These are phyloP conservation scores for Semaprochilodus insignis DNA, from an alignment of 2,797 vertebrate genomes.

Conservation along the genomic window DNA sequence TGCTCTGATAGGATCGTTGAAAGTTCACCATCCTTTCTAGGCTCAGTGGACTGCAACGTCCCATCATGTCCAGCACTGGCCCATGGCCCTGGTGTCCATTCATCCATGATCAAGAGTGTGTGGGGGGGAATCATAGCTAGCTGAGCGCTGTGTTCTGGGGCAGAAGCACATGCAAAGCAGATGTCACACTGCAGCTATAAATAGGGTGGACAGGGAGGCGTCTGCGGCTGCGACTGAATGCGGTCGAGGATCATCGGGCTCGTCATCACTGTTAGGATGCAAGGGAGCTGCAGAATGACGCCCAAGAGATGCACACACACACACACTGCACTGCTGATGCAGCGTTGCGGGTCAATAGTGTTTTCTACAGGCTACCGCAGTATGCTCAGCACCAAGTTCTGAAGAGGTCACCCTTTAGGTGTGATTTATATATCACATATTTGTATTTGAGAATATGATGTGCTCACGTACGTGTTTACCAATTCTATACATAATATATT, in stretches of 20 bases:
- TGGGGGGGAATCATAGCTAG: background rate
- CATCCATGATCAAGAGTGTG: constrained; percentile 12
- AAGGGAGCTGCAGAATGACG: constrained; percentile 1
- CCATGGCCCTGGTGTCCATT: background rate
- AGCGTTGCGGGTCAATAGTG: constrained; percentile 26
- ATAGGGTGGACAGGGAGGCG: constrained; percentile 12
- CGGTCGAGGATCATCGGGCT: constrained; percentile 29
- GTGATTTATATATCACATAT: background rate
- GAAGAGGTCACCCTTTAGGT: background rate
- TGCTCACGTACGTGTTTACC: background rate
- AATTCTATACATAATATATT: too few species aligned
- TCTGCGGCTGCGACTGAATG: constrained; percentile 16
- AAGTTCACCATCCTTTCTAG: background rate
- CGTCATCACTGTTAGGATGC: constrained; percentile 22
- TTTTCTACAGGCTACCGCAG: constrained; percentile 21
- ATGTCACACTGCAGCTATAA: constrained; percentile 42
- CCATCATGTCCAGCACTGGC: background rate
- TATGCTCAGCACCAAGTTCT: background rate
- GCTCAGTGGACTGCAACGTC: background rate
- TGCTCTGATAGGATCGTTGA: background rate
- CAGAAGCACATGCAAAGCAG: constrained; percentile 25
- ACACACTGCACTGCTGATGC: constrained; percentile 21
- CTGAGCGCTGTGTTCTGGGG: background rate
- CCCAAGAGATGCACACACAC: background rate
- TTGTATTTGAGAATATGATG: background rate